A percentile compares a stretch with the other conserved stretches of the same genome.
phyloP scores from a whole-genome alignment of 2,113 vertebrate species.

The Triplophysa dalaica region DNA sequence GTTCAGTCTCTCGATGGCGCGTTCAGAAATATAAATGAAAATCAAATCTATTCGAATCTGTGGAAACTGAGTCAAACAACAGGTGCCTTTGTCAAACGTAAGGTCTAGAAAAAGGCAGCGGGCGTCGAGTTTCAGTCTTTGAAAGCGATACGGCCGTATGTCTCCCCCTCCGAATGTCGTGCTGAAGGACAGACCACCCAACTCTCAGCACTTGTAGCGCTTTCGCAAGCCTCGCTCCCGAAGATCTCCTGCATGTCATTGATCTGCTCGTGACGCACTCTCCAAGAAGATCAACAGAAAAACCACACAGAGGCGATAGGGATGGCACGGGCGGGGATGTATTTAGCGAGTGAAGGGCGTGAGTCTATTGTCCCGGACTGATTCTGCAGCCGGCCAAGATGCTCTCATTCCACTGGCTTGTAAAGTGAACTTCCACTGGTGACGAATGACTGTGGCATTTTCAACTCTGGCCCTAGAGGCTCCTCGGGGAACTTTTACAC shows the following conservation, averaged over 20 bases:
- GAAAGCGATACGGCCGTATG: conserved; percentile 73
- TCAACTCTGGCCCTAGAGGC: conserved; percentile 48
- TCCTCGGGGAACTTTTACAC: conserved; percentile 52
- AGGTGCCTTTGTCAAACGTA: conserved; percentile 78
- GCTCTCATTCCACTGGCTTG: conserved; percentile 49
- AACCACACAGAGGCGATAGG: conserved; percentile 11
- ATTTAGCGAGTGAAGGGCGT: conserved; percentile 27
- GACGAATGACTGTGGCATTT: conserved; percentile 51
- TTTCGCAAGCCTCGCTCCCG: conserved; percentile 63
- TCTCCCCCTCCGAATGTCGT: conserved; percentile 69
- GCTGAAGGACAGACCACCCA: conserved; percentile 82
- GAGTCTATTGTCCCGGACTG: conserved; percentile 46
- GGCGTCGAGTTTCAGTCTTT: conserved; percentile 77
- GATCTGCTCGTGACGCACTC: conserved; percentile 52
- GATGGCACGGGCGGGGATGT: neutral
- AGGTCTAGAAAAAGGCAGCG: conserved; percentile 63
- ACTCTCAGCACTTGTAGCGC: conserved; percentile 70
- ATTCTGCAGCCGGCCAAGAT: conserved; percentile 46
- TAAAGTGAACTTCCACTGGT: conserved; percentile 46
- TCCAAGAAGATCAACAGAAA: conserved; percentile 17
- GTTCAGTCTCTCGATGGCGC: neutral
- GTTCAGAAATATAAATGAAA: too few relatives aligned
- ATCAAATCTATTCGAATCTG: conserved; percentile 58
- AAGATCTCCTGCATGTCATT: conserved; percentile 68
- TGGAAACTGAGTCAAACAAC: conserved; percentile 76